Evolutionary conservation across 1,140 invertebrate species (phyloP), one percentile per base, ranked within the genome.

Genomic region (Atta texana): DNA sequence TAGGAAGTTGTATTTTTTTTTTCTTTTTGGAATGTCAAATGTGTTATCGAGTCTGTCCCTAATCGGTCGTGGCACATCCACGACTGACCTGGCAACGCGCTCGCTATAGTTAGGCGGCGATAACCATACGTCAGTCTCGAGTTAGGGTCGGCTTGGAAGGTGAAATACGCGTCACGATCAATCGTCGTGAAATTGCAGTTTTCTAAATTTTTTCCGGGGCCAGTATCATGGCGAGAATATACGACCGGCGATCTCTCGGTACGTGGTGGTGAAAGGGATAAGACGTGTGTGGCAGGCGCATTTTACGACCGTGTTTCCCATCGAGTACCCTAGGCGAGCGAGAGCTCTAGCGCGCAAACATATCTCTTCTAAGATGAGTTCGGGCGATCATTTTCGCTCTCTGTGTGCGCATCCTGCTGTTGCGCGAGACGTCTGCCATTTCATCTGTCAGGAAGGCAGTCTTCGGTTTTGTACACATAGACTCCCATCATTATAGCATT

Each of bases 381-480:
- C 80, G 80, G 44, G 44, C 55, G 77, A 72, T 82, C n/a, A 64
- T 55, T 89, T 76, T 77, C 55, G 24, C 31, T 76, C 31, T 81
- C 28, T 31, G 21, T 28, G 49, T 12, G 10, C 68, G 18, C 39
- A 12, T 63, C 24, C 72, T 69, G 28, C 24, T 39, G 64, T 24
- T 53, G 76, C 53, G 59, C 53, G 55, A 68, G 77, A 89, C 86
- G 72, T 49, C 21, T 53, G 57, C 31, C 86, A 51, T 84, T 84
- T 63, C 69, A 53, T 55, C n/a, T 87, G 64, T 61, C 75, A 53
- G n/a, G 10, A 66, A 78, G 74, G 75, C 66, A 75, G 31, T 75
- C 72, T 87, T 90, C 85, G 68, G 88, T 89, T 90, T 90, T 80
- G 61, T 78, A 57, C 63, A 51, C 64, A 18, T 78, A 84, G 53